Evolutionary conservation across 2,113 vertebrate species (phyloP), one percentile per base, ranked within the genome.

Genomic region (Zingel zingel): DNA sequence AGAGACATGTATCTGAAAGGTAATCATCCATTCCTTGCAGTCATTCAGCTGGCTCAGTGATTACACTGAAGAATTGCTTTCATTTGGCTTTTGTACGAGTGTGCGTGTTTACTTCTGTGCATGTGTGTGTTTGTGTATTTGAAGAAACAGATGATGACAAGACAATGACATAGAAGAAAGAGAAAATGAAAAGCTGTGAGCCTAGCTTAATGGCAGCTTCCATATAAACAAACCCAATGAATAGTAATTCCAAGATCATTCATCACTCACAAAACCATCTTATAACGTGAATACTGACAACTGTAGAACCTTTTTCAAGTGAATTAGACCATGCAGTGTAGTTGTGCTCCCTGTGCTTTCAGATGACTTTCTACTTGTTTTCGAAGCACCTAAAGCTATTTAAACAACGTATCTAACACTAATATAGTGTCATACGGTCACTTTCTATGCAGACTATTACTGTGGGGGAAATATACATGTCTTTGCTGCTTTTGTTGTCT

Each of bases 1-100:
- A 65, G 63, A 66, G 51, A 63, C 73, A 53, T n/a, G 19, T 48
- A 30, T 80, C 30, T 61, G 27, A 82, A 67, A 68, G 43, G 50
- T 27, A 82, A 83, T 71, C 77, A 86, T 63, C 14, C n/a, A 56
- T 58, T 78, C 39, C 39, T 71, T 81, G 61, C 65, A 74, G 70
- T 74, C 74, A 1, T 71, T 82, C 73, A 83, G 80, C 59, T 65
- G 43, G 53, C 39, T 82, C 13, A 21, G 62, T 66, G 74, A 86
- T 74, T 74, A 69, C 47, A 50, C 23, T 48, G 59, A 84, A 71
- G 21, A 82, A 61, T n/a, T 43, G 36, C 53, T 77, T 47, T 67
- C 25, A 61, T 67, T 77, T 69, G 77, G 61, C 56, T 43, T 72
- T 50, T 48, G 16, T 58, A 23, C 23, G 18, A 73, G 63, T 51